phyloP scores from a whole-genome alignment of 2,113 vertebrate species.

The Xiphophorus hellerii region DNA sequence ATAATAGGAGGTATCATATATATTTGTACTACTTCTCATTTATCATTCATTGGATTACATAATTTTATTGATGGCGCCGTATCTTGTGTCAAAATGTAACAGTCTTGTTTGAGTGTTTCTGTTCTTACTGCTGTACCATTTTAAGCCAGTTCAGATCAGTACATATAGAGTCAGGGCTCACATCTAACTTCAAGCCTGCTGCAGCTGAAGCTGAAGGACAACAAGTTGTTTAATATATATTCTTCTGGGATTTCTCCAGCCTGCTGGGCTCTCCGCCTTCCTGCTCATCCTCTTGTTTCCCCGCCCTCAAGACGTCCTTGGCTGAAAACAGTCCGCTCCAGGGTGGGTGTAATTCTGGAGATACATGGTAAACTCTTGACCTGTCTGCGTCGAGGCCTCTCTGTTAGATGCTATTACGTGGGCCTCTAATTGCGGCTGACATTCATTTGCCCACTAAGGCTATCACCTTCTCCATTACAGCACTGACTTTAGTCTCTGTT shows the following conservation, averaged over 20 bases:
- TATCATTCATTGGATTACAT: background rate
- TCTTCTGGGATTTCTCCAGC: conserved; percentile 31
- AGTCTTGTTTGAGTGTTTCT: conserved; percentile 8
- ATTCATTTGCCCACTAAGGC: conserved; percentile 79
- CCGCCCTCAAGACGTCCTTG: conserved; percentile 80
- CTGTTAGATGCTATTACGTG: conserved; percentile 66
- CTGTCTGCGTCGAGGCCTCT: conserved; percentile 61
- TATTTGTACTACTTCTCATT: background rate
- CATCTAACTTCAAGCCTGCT: background rate
- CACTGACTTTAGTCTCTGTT: conserved; percentile 50
- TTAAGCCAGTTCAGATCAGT: conserved; percentile 19
- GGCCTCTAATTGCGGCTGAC: conserved; percentile 81
- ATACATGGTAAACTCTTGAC: conserved; percentile 77
- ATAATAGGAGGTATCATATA: no score
- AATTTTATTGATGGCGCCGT: no score
- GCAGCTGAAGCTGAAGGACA: conserved; percentile 35
- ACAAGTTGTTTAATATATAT: conserved; percentile 18
- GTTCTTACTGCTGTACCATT: conserved; percentile 15
- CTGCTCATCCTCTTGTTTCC: conserved; percentile 46
- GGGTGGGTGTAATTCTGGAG: conserved; percentile 74
- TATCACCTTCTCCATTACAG: conserved; percentile 72
- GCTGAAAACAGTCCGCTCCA: conserved; percentile 52
- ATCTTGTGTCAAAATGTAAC: background rate
- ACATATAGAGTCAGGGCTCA: conserved; percentile 23
- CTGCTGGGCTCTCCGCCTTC: conserved; percentile 5